phyloP scores from a whole-genome alignment of 2,888 invertebrate genomes.

The Xylota segnis region DNA sequence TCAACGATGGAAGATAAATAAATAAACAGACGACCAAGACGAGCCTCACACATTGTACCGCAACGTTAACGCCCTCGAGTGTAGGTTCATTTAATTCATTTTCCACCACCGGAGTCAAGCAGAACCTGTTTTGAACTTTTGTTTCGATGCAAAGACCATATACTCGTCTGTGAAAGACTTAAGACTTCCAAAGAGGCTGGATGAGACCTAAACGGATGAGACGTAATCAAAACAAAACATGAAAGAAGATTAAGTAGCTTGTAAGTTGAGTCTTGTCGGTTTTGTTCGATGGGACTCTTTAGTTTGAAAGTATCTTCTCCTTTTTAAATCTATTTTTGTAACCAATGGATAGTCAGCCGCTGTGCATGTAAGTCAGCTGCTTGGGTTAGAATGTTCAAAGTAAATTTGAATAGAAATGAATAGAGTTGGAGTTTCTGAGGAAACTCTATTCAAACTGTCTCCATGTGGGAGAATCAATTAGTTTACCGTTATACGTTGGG shows the following conservation, averaged over 20 bases:
- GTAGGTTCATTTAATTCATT: conserved; percentile 50
- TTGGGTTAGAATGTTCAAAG: background rate
- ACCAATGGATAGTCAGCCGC: background rate
- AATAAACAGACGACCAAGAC: conserved; percentile 11
- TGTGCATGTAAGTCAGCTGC: conserved; percentile 23
- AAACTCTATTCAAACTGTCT: background rate
- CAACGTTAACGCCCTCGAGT: conserved; percentile 42
- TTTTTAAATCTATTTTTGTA: conserved; percentile 12
- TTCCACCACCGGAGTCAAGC: conserved; percentile 12
- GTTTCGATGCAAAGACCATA: background rate
- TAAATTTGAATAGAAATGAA: conserved; percentile 4
- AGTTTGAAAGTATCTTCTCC: conserved; percentile 2
- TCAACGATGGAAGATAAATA: conserved; percentile 19
- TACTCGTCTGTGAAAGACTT: background rate
- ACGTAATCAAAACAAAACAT: conserved; percentile 29
- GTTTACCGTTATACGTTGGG: conserved; percentile 6
- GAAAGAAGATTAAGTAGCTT: conserved; percentile 14
- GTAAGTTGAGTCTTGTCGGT: background rate
- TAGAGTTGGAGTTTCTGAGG: background rate
- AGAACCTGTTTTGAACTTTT: conserved; percentile 31
- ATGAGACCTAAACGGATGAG: conserved; percentile 6
- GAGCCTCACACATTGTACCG: conserved; percentile 58
- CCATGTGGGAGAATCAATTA: background rate
- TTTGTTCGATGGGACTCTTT: background rate
- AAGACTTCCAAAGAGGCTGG: conserved; percentile 3